A percentile compares a stretch with the other conserved stretches of the same genome.
Conservation (phyloP, 2,888 invertebrate genomes). For the Serrognathus titanus region DNA sequence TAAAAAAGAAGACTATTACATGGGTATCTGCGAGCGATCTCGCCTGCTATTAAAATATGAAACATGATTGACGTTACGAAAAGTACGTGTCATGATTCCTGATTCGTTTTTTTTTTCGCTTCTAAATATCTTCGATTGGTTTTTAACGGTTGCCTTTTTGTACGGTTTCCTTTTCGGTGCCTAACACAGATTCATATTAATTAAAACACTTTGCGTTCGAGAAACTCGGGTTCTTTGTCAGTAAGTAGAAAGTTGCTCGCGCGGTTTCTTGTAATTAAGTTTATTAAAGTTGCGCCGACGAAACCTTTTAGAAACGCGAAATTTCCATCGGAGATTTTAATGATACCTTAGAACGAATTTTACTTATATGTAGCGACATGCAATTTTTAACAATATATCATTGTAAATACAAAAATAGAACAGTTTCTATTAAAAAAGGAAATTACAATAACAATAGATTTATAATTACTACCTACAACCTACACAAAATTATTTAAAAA, state of each 20-base stretch:
- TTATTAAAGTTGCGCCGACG: too few relatives aligned
- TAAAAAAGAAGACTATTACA: constrained; percentile 8
- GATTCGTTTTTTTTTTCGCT: constrained; percentile 22
- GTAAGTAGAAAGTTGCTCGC: neutral
- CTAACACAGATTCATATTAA: neutral
- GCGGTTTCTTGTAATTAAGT: neutral
- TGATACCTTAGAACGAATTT: too few relatives aligned
- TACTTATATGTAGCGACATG: too few relatives aligned
- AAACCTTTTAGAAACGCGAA: too few relatives aligned
- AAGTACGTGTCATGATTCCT: constrained; percentile 31
- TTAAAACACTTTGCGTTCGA: neutral
- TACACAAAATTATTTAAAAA: too few relatives aligned
- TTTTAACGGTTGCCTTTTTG: neutral
- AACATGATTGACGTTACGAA: constrained; percentile 28
- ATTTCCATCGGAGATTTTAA: too few relatives aligned
- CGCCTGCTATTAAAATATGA: constrained; percentile 33
- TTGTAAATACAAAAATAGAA: too few relatives aligned
- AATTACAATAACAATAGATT: too few relatives aligned
- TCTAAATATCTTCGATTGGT: neutral
- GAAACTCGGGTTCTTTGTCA: neutral
- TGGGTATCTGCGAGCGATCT: constrained; percentile 20
- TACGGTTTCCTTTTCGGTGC: neutral
- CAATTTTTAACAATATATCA: too few relatives aligned
- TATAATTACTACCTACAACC: too few relatives aligned
- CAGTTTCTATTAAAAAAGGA: too few relatives aligned